These are phyloP conservation scores for Ophion ventricosus DNA, from an alignment of 2,888 invertebrate species.

Conservation along the genomic window DNA sequence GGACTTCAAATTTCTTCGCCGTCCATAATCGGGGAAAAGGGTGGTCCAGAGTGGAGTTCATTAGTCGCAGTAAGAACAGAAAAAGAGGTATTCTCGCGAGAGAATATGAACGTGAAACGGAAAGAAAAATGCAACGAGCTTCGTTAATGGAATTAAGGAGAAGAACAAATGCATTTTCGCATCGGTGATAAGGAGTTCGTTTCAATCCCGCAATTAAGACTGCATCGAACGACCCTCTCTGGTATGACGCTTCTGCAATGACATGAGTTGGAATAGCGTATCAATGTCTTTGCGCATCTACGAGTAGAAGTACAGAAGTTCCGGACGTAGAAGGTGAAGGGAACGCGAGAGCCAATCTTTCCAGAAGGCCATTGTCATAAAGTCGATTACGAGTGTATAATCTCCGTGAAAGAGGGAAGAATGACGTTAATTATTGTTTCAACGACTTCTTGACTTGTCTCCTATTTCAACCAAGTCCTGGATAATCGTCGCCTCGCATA, in stretches of 20 bases:
- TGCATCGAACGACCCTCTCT: slow-evolving; percentile 14
- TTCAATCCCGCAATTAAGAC: slow-evolving; percentile 24
- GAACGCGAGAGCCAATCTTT: slow-evolving; percentile 17
- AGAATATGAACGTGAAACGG: background rate
- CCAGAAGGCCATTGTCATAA: slow-evolving; percentile 40
- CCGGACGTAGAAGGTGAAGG: slow-evolving; percentile 7
- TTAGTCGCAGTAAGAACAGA: slow-evolving; percentile 4
- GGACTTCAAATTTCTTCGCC: slow-evolving; percentile 10
- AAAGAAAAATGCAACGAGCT: slow-evolving; percentile 27
- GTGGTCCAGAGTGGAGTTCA: slow-evolving; percentile 25
- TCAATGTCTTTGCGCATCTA: slow-evolving; percentile 9
- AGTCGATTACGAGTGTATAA: slow-evolving; percentile 40
- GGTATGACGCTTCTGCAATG: slow-evolving; percentile 10
- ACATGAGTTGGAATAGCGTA: background rate
- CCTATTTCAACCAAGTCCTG: background rate
- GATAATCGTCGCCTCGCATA: slow-evolving; percentile 6
- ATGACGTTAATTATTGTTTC: slow-evolving; percentile 49
- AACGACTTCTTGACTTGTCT: slow-evolving; percentile 23
- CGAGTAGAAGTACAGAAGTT: background rate
- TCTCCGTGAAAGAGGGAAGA: background rate
- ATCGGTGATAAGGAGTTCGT: slow-evolving; percentile 40
- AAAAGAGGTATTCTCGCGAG: background rate
- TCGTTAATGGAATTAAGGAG: slow-evolving; percentile 40
- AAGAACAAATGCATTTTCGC: slow-evolving; percentile 39
- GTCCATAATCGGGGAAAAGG: slow-evolving; percentile 4